phyloP scores from a whole-genome alignment of 2,113 vertebrate species.

The Ibidorhyncha struthersii region DNA sequence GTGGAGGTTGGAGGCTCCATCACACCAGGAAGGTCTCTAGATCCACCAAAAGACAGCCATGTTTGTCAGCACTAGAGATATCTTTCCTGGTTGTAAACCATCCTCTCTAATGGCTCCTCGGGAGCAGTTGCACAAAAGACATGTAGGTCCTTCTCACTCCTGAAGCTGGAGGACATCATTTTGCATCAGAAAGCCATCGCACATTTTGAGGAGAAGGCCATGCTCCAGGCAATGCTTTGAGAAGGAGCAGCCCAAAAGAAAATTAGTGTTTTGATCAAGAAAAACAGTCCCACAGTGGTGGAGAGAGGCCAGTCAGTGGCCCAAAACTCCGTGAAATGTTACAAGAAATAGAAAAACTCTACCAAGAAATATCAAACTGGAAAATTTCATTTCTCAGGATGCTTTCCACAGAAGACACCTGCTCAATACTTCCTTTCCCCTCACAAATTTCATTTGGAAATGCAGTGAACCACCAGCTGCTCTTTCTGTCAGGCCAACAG shows the following conservation, averaged over 20 bases:
- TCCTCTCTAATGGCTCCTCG: neutral
- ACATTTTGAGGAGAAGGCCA: neutral
- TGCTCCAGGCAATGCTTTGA: neutral
- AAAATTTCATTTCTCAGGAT: neutral
- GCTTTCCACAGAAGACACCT: neutral
- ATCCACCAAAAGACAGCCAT: neutral
- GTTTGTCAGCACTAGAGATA: accelerated
- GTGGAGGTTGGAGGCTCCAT: neutral
- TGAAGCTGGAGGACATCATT: neutral
- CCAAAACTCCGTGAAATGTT: neutral
- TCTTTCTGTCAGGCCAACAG: neutral
- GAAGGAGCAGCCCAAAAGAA: neutral
- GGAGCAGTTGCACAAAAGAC: neutral
- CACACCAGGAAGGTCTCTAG: neutral
- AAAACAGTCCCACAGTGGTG: neutral
- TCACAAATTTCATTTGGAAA: neutral
- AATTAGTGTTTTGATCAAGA: neutral
- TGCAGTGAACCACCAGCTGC: neutral
- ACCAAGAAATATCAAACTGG: neutral
- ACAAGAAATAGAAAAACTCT: neutral
- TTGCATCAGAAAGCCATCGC: neutral
- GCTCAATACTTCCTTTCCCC: neutral
- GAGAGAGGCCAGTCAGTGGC: neutral
- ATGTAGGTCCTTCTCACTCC: neutral
- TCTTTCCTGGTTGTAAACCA: neutral